phyloP scores from a whole-genome alignment of 2,888 invertebrate species.

The Chloroclysta siterata region DNA sequence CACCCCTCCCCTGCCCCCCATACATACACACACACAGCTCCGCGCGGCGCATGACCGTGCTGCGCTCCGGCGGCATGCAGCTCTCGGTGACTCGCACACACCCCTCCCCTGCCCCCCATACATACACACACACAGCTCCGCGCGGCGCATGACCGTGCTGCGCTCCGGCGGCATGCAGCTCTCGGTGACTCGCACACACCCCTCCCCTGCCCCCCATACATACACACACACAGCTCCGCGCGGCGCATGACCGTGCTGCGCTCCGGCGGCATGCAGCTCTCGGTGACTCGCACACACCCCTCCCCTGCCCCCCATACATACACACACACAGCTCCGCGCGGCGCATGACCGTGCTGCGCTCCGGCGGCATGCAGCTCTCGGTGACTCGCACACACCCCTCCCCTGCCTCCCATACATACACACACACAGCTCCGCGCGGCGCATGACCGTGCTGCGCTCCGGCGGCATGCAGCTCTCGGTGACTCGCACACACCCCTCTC shows the following conservation, averaged over 20 bases:
- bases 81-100: slow-evolving; percentile 55
- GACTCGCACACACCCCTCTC: slow-evolving; percentile 4
- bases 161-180: slow-evolving; percentile 69
- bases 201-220: no score
- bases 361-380: slow-evolving; percentile 68
- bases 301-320: no score
- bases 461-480: slow-evolving; percentile 71
- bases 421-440: slow-evolving; percentile 39
- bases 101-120: no score
- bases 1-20: no score
- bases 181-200: slow-evolving; percentile 50
- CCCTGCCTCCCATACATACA: no score
- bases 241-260: slow-evolving; percentile 68
- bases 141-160: slow-evolving; percentile 67
- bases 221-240: slow-evolving; percentile 29
- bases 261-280: slow-evolving; percentile 67
- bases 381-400: slow-evolving; percentile 44
- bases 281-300: slow-evolving; percentile 49
- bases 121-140: slow-evolving; percentile 16
- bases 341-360: slow-evolving; percentile 69
- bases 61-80: slow-evolving; percentile 67
- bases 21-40: slow-evolving; percentile 2
- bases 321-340: slow-evolving; percentile 36
- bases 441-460: slow-evolving; percentile 71
- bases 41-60: slow-evolving; percentile 66